Evolutionary conservation across 2,113 vertebrate species (phyloP).

Genomic region (Pholis gunnellus): DNA sequence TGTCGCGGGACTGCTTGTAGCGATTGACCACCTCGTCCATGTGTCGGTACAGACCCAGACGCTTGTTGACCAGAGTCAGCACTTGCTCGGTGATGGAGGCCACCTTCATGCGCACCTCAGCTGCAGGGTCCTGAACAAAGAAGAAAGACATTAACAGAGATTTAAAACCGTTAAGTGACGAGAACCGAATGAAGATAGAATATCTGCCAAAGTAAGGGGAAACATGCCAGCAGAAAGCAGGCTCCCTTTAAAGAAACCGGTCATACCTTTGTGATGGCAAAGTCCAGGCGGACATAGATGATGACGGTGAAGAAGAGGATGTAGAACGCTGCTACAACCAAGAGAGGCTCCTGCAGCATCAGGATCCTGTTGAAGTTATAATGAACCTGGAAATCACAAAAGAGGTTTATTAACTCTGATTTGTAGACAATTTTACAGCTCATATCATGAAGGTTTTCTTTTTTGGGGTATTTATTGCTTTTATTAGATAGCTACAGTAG

Average conservation of each 20-base stretch:
- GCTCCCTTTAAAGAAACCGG: neutral
- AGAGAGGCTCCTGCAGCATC: constrained; percentile 97
- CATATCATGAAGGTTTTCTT: neutral
- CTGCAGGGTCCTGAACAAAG: constrained; percentile 91
- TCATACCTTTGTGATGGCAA: constrained; percentile 98
- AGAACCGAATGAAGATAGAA: neutral
- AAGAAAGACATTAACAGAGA: neutral
- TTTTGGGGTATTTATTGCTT: neutral
- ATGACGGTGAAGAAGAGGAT: constrained; percentile 98
- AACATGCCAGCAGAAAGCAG: neutral
- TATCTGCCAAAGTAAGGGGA: neutral
- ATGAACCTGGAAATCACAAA: constrained; percentile 87
- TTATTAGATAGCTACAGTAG: neutral
- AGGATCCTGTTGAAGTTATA: constrained; percentile 98
- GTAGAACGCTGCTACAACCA: constrained; percentile 97
- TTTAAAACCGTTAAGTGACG: neutral
- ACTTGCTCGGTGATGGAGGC: constrained; percentile 99
- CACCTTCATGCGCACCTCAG: constrained; percentile 98
- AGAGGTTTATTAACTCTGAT: neutral
- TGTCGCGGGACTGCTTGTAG: constrained; percentile 96
- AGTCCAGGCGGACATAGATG: constrained; percentile 95
- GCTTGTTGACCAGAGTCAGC: constrained; percentile 95
- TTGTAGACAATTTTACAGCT: neutral
- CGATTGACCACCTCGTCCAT: constrained; percentile 97
- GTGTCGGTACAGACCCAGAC: constrained; percentile 95